Percentiles rank a stretch among this genome's conserved stretches.
Evolutionary conservation across 2,113 vertebrate genomes (phyloP).

Genomic region (Siniperca chuatsi): DNA sequence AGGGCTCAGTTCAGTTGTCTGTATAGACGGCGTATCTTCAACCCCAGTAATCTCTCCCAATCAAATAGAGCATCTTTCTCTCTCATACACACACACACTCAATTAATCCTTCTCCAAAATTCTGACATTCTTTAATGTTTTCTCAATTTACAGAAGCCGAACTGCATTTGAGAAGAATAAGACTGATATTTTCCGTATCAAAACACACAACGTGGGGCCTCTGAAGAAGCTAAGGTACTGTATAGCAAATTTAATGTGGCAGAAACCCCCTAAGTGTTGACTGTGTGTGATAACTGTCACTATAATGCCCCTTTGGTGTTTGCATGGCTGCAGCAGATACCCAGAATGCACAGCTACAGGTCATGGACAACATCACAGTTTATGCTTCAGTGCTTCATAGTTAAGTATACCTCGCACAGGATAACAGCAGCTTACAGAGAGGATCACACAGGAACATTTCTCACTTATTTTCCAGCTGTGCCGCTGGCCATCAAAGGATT

Average conservation of each 20-base stretch:
- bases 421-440: conserved; percentile 36
- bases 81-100: not conserved
- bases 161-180: conserved; percentile 97
- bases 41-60: not conserved
- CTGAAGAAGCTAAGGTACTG: conserved; percentile 94
- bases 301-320: not conserved
- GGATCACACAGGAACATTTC: conserved; percentile 35
- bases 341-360: conserved; percentile 4
- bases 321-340: not conserved
- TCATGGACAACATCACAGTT: conserved; percentile 20
- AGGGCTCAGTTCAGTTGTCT: conserved; percentile 19
- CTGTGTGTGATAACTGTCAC: not conserved
- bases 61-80: not conserved
- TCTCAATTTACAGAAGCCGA: conserved; percentile 88
- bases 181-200: conserved; percentile 95
- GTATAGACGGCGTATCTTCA: conserved; percentile 19
- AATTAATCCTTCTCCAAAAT: not conserved
- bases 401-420: conserved; percentile 23
- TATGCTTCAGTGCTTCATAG: not conserved
- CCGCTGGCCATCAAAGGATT: conserved; percentile 51
- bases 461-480: conserved; percentile 47
- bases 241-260: not conserved
- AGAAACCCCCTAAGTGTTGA: not conserved
- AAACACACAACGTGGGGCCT: conserved; percentile 96
- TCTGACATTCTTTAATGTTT: conserved; percentile 39